Evolutionary conservation across 2,113 vertebrate species (phyloP).

Genomic region (Neotoma lepida): DNA sequence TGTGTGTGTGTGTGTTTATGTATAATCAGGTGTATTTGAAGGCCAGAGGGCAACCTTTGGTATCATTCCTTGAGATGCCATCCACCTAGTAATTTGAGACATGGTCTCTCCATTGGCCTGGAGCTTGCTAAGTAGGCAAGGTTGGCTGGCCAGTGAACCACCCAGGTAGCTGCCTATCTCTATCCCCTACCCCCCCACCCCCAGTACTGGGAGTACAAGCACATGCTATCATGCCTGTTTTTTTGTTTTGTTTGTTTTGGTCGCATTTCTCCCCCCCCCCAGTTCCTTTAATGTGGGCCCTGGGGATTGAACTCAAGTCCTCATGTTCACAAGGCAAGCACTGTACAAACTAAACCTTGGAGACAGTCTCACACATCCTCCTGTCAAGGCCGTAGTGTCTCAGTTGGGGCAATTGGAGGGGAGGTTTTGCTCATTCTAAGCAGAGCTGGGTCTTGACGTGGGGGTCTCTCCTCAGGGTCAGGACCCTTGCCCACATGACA

Average conservation of each 20-base stretch:
- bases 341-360: not conserved
- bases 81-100: not conserved
- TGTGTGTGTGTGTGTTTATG: not conserved
- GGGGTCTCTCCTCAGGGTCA: fast-evolving
- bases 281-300: not conserved
- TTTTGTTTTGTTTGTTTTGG: no score
- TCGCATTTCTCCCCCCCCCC: no score
- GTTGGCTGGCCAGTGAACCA: no score
- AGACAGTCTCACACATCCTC: not conserved
- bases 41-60: not conserved
- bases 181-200: no score
- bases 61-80: not conserved
- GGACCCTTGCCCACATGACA: not conserved
- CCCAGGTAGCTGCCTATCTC: not conserved
- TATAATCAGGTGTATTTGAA: not conserved
- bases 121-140: not conserved
- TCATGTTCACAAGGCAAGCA: not conserved
- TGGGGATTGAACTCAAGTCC: not conserved
- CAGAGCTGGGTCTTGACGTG: fast-evolving
- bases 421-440: not conserved
- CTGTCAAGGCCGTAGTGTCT: not conserved
- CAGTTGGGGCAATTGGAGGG: not conserved
- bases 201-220: not conserved
- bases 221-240: not conserved
- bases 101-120: not conserved